Evolutionary conservation across 2,797 vertebrate species (phyloP).

Genomic region (Buceros bicornis): DNA sequence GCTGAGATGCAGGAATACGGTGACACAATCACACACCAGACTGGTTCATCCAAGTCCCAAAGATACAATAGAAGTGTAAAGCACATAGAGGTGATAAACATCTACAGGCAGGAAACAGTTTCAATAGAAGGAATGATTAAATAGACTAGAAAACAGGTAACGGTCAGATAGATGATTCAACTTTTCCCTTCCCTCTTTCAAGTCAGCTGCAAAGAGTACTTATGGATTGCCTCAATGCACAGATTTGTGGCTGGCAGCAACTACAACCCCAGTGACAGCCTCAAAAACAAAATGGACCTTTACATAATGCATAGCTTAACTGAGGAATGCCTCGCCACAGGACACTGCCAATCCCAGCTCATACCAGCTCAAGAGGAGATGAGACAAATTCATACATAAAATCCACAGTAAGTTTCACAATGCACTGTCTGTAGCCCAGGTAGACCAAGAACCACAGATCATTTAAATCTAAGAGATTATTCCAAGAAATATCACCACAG

Average conservation of each 20-base stretch:
- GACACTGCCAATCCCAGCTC: not conserved
- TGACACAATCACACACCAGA: not conserved
- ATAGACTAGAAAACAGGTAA: not conserved
- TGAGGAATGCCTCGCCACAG: not conserved
- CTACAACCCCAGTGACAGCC: not conserved
- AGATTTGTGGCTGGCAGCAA: not conserved
- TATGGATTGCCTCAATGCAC: not conserved
- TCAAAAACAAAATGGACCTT: not conserved
- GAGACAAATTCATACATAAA: not conserved
- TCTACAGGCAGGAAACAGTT: not conserved
- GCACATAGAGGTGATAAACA: not conserved
- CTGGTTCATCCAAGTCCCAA: not conserved
- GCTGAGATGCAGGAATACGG: not conserved
- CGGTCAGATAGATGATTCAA: not conserved
- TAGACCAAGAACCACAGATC: not conserved
- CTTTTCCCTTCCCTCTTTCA: not conserved
- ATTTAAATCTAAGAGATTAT: not conserved
- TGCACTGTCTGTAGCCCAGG: not conserved
- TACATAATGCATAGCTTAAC: not conserved
- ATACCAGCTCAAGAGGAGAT: not conserved
- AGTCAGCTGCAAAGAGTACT: not conserved
- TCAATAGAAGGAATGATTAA: not conserved
- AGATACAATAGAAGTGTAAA: not conserved
- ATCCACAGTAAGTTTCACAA: not conserved
- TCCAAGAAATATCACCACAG: not conserved